A percentile compares a stretch with the other conserved stretches of the same genome.
These are phyloP conservation scores for Mobula hypostoma DNA, from an alignment of 2,113 vertebrate species.

Conservation along the genomic window DNA sequence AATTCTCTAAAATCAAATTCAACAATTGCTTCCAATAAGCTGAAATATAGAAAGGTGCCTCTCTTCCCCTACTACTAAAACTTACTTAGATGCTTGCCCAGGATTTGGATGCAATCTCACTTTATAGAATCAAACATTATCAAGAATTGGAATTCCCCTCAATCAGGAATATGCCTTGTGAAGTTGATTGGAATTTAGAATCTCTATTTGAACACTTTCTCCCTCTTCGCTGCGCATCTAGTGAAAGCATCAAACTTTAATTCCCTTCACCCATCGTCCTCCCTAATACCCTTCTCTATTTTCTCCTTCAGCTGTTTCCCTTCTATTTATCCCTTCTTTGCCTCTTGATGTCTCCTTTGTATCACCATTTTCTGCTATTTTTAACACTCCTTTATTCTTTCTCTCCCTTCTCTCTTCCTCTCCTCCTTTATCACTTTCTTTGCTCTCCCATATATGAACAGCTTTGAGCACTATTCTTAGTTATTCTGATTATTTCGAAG, in stretches of 20 bases:
- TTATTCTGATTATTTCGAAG: not conserved
- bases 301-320: too few species aligned
- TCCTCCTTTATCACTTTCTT: not conserved
- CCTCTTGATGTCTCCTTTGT: not conserved
- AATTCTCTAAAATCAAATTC: not conserved
- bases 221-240: too few species aligned
- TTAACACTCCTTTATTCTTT: too few species aligned
- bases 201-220: too few species aligned
- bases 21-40: not conserved
- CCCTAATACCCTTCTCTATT: not conserved
- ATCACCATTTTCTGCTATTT: not conserved
- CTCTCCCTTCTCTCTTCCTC: rapidly evolving
- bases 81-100: not conserved
- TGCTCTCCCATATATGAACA: not conserved
- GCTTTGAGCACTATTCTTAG: not conserved
- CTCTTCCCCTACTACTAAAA: not conserved
- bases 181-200: not conserved
- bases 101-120: not conserved
- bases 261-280: not conserved
- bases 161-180: not conserved
- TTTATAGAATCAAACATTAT: not conserved
- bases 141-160: not conserved
- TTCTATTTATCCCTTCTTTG: not conserved
- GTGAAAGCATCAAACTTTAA: too few species aligned
- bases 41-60: not conserved